Evolutionary conservation across 2,797 vertebrate genomes (phyloP).

Genomic region (Ispidina lecontei): DNA sequence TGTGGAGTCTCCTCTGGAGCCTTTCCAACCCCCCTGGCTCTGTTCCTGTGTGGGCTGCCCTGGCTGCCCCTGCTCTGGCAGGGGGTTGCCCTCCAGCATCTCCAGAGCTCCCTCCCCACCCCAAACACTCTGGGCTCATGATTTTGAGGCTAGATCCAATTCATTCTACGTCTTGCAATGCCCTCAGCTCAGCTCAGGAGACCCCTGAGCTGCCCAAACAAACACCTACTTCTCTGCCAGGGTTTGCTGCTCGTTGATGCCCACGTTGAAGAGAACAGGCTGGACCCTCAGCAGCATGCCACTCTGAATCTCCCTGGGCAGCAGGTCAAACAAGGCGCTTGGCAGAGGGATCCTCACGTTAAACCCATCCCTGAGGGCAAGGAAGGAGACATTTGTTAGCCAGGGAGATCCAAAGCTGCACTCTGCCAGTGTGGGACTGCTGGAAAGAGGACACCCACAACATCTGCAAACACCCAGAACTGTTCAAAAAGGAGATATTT

Average conservation of each 20-base stretch:
- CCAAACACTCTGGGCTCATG: no score
- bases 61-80: no score
- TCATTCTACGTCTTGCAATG: no score
- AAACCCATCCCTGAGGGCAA: conserved; percentile 85
- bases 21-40: no score
- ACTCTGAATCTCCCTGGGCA: conserved; percentile 96
- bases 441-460: neutral
- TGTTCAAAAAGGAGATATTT: neutral
- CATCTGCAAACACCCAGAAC: no score
- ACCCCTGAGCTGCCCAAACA: neutral
- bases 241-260: conserved; percentile 98
- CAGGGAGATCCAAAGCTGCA: neutral
- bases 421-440: neutral
- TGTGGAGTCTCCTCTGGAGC: no score
- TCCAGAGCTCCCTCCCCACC: no score
- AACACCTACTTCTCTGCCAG: conserved; percentile 92
- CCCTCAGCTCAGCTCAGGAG: neutral
- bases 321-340: conserved; percentile 89
- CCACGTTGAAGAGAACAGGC: conserved; percentile 95
- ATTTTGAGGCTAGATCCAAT: no score
- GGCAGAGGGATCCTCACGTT: conserved; percentile 95
- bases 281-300: conserved; percentile 98
- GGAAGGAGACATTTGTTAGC: no score
- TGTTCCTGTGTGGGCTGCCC: no score
- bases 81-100: no score